phyloP scores from a whole-genome alignment of 2,888 invertebrate genomes.

The Cabera pusaria region DNA sequence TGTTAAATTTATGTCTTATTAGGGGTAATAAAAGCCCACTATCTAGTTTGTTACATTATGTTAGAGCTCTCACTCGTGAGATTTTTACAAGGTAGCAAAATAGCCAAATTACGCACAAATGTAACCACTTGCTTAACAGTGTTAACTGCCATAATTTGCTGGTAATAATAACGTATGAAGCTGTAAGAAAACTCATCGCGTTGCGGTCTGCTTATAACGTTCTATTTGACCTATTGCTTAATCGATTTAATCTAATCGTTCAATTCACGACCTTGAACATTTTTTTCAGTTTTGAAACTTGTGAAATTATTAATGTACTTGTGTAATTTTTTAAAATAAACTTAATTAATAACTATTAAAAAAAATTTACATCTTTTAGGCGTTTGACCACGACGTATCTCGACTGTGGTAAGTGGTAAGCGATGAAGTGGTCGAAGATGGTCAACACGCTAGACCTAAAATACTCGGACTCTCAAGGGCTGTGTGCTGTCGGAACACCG shows the following conservation, averaged over 20 bases:
- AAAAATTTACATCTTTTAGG: no score
- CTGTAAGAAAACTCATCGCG: slow-evolving; percentile 19
- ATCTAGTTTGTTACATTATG: slow-evolving; percentile 3
- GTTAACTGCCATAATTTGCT: slow-evolving; percentile 17
- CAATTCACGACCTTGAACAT: slow-evolving; percentile 7
- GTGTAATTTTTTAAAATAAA: no score
- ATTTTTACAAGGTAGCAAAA: slow-evolving; percentile 17
- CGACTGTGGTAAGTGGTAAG: no score
- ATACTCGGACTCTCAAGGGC: no score
- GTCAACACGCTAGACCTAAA: no score
- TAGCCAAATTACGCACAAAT: slow-evolving; percentile 17
- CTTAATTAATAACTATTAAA: no score
- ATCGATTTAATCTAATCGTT: no score
- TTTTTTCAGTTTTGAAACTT: no score
- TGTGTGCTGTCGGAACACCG: no score
- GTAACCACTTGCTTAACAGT: slow-evolving; percentile 19
- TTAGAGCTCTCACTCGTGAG: slow-evolving; percentile 9
- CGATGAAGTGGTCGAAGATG: no score
- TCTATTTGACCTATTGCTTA: slow-evolving; percentile 7
- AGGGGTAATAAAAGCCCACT: slow-evolving; percentile 10
- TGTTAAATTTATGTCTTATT: slow-evolving; percentile 1
- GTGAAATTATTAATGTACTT: no score
- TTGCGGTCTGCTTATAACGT: slow-evolving; percentile 28
- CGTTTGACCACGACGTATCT: no score
- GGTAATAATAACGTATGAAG: slow-evolving; percentile 31